Evolutionary conservation across 2,797 vertebrate genomes (phyloP).

Genomic region (Gambusia yucatana): DNA sequence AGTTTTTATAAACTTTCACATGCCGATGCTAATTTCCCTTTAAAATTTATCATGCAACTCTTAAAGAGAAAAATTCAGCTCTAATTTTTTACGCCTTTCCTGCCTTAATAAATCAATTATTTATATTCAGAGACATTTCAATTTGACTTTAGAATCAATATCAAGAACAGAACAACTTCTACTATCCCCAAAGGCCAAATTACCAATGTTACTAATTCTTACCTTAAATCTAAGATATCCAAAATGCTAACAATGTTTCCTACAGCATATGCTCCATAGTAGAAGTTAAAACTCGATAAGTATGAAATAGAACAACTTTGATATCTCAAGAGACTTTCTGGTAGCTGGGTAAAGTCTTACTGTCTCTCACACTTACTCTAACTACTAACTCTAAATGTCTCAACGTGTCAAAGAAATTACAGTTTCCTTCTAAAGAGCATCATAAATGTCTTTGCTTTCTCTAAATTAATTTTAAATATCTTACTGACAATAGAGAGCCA

Average conservation of each 20-base stretch:
- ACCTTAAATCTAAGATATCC: neutral
- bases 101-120: neutral
- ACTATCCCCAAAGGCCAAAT: neutral
- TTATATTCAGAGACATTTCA: neutral
- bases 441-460: neutral
- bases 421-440: neutral
- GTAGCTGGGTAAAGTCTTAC: neutral
- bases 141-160: neutral
- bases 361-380: neutral
- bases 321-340: neutral
- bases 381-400: neutral
- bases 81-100: neutral
- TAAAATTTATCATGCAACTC: neutral
- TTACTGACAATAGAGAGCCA: no score
- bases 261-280: neutral
- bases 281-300: neutral
- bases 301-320: neutral
- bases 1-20: neutral
- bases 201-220: neutral
- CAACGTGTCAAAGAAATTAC: neutral
- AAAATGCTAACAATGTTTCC: neutral
- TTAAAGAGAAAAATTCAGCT: neutral
- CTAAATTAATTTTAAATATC: neutral
- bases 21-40: neutral
- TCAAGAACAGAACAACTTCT: neutral